phyloP scores from a whole-genome alignment of 1,140 invertebrate genomes.

The Drosophila equinoxialis region DNA sequence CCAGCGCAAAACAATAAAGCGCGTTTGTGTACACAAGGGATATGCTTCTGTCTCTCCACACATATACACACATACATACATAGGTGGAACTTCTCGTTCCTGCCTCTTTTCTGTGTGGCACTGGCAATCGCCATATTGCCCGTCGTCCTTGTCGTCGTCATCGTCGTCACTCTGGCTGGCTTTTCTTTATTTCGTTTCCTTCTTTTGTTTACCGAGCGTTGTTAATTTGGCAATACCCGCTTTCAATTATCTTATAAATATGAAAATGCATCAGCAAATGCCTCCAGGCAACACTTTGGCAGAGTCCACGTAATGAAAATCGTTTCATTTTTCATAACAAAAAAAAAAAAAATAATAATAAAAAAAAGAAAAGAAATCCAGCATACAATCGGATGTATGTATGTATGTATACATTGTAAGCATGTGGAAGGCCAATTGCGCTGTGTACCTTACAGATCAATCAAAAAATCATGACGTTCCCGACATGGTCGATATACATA shows the following conservation, averaged over 20 bases:
- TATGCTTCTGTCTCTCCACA: conserved; percentile 71
- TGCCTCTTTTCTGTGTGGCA: conserved; percentile 10
- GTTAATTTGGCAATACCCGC: conserved; percentile 83
- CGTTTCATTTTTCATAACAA: conserved; percentile 79
- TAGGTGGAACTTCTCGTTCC: no score
- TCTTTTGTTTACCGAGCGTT: conserved; percentile 77
- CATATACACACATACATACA: conserved; percentile 19
- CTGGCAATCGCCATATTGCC: conserved; percentile 71
- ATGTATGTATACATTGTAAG: conserved; percentile 24
- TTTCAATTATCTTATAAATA: conserved; percentile 83
- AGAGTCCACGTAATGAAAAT: conserved; percentile 68
- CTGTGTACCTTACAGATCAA: conserved; percentile 82
- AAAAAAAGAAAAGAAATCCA: neutral
- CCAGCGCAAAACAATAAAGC: conserved; percentile 81
- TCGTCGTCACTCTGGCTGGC: conserved; percentile 13
- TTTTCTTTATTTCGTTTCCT: conserved; percentile 31
- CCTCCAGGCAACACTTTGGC: conserved; percentile 47
- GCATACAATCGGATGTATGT: neutral
- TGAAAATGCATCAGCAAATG: conserved; percentile 82
- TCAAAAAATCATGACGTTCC: conserved; percentile 76
- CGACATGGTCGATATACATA: neutral
- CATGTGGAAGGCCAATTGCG: conserved; percentile 64
- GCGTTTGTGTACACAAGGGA: conserved; percentile 82
- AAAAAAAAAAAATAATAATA: conserved; percentile 13
- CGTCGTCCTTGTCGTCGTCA: conserved; percentile 20